These are phyloP conservation scores for Lepidurus apus DNA, from an alignment of 1,140 invertebrate genomes.

Conservation along the genomic window DNA sequence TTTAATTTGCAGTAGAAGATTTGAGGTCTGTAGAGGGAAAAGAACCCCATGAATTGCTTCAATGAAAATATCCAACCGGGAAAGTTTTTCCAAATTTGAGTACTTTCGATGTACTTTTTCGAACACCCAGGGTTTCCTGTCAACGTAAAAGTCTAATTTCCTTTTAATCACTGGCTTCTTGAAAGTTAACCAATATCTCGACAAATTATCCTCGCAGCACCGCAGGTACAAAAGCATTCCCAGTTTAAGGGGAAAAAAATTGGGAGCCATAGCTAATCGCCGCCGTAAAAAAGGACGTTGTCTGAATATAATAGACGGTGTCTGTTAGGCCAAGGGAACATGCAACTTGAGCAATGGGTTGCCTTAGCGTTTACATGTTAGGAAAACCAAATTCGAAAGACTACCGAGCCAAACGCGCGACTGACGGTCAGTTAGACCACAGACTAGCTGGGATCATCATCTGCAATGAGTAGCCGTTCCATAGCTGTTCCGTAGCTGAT, in stretches of 20 bases:
- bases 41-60: too few species aligned
- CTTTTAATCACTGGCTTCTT: not conserved
- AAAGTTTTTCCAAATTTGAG: not conserved
- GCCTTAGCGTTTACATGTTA: not conserved
- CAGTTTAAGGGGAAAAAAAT: not conserved
- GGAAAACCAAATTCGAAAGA: not conserved
- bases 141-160: not conserved
- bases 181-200: not conserved
- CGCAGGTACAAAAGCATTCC: not conserved
- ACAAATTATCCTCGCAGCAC: not conserved
- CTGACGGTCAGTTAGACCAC: constrained; percentile 18
- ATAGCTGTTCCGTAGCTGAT: not conserved
- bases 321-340: constrained; percentile 5
- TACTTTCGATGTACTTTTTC: not conserved
- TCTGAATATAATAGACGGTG: constrained; percentile 12
- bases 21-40: too few species aligned
- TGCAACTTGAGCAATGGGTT: constrained; percentile 2
- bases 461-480: constrained; percentile 14
- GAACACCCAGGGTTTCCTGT: not conserved
- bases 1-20: too few species aligned
- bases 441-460: constrained; percentile 10
- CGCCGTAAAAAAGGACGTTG: constrained; percentile 9
- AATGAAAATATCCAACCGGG: too few species aligned
- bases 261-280: constrained; percentile 20
- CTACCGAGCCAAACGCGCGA: not conserved